phyloP scores from a whole-genome alignment of 2,113 vertebrate genomes.

The Trematocara marginatum region DNA sequence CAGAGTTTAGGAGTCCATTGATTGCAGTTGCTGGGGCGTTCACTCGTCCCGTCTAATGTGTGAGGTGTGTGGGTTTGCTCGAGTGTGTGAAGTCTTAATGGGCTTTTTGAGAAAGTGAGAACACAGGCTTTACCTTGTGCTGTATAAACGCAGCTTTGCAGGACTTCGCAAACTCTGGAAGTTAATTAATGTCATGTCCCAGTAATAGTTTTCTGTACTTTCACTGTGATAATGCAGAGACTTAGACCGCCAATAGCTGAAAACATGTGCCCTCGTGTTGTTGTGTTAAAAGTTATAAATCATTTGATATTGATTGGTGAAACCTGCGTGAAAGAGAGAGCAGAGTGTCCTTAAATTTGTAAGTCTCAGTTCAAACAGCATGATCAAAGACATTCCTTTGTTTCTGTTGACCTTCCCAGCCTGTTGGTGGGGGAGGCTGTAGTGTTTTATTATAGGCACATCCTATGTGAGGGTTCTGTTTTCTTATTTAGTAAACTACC shows the following conservation, averaged over 20 bases:
- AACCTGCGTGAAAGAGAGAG: neutral
- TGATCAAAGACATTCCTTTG: neutral
- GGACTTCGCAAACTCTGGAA: neutral
- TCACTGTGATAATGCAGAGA: neutral
- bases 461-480: too few relatives aligned
- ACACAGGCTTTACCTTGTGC: neutral
- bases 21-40: slow-evolving; percentile 46
- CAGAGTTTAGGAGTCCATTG: slow-evolving; percentile 62
- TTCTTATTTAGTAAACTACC: neutral
- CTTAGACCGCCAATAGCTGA: neutral
- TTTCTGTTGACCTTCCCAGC: neutral
- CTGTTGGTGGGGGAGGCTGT: neutral
- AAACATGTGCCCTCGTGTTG: neutral
- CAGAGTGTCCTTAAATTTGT: neutral
- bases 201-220: slow-evolving; percentile 11
- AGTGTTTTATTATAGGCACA: neutral
- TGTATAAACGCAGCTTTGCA: neutral
- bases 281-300: slow-evolving; percentile 26
- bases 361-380: neutral
- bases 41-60: slow-evolving; percentile 40
- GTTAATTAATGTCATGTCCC: slow-evolving; percentile 11
- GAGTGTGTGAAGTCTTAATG: slow-evolving; percentile 36
- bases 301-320: slow-evolving; percentile 29
- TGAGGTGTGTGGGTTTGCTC: slow-evolving; percentile 28
- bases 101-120: slow-evolving; percentile 23